Evolutionary conservation across 1,140 invertebrate species (phyloP), one percentile per base, ranked within the genome.

Genomic region (Aphaenogaster floridana): DNA sequence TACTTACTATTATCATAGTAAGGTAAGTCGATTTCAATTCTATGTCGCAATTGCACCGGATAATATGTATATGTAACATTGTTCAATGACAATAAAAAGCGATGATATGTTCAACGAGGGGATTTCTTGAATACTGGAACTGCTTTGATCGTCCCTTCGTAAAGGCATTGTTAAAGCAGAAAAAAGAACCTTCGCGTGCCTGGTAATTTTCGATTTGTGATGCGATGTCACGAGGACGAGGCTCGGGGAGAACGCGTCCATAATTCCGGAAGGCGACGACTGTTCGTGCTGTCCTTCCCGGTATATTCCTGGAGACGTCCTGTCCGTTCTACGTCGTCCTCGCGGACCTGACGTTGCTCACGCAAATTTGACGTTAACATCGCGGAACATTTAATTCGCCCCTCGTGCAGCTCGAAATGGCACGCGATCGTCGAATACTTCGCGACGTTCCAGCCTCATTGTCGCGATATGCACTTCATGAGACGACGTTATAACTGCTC

Each of bases 321-420:
- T 57, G 85, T 83, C 74, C 48, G 54, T 83, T 13, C 52, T 71
- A 76, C 15, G 52, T 77, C 50, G 61, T 69, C 50, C 81, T 88
- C 72, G 48, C 94, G 21, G 50, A 57, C 39, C 28, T 71, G 42
- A 84, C 42, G 28, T 76, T 48, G 57, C 80, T 84, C 80, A 95
- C 94, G 94, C 94, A 94, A 95, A 94, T 94, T 93, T 92, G 93
- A 95, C 94, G 94, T 95, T 95, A 95, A 94, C 92, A 90, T 93
- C 92, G 86, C 86, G 87, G 91, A 94, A 89, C 94, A 92, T 95
- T 95, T 95, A 95, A 95, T 95, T 94, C 94, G 90, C 90, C 90
- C 84, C 69, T 50, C 86, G 85, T 92, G 91, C 79, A 63, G 42
- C 72, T 90, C 85, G 88, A 93, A 94, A 93, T 93, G 92, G 92